phyloP scores from a whole-genome alignment of 1,140 invertebrate species.

The Drosophila navojoa region DNA sequence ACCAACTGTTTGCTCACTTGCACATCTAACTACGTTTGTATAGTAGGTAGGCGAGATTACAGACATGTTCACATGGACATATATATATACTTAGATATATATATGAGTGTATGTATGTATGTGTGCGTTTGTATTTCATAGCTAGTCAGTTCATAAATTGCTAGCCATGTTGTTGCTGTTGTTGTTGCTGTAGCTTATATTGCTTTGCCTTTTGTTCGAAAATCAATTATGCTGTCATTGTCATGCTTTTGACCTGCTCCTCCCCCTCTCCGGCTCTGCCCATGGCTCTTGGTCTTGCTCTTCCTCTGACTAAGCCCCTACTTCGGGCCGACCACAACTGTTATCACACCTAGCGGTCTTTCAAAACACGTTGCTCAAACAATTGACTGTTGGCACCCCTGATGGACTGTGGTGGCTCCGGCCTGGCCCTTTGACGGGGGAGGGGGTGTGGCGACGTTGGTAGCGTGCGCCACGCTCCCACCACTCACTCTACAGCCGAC shows the following conservation, averaged over 20 bases:
- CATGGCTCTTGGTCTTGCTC: not conserved
- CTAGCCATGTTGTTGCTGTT: constrained; percentile 44
- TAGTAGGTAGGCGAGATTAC: not conserved
- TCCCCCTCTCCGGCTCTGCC: not conserved
- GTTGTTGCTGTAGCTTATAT: constrained; percentile 56
- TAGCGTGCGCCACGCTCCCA: constrained; percentile 50
- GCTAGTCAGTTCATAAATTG: constrained; percentile 72
- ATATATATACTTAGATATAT: not conserved
- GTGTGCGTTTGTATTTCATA: not conserved
- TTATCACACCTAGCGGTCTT: constrained; percentile 77
- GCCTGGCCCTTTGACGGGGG: constrained; percentile 5
- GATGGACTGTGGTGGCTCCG: constrained; percentile 17
- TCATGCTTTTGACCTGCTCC: constrained; percentile 72
- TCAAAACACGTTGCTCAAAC: constrained; percentile 82
- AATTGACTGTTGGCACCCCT: constrained; percentile 70
- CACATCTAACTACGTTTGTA: constrained; percentile 13
- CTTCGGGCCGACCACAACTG: constrained; percentile 60
- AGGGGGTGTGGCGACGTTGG: not conserved
- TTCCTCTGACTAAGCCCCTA: not conserved
- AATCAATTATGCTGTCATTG: constrained; percentile 82
- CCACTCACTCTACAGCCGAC: constrained; percentile 52
- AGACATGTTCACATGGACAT: constrained; percentile 1
- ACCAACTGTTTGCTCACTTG: constrained; percentile 44
- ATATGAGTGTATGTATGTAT: constrained; percentile 5
- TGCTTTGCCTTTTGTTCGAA: constrained; percentile 73